Conservation (phyloP, 2,888 invertebrate species). For the Dysmachus trigonus region DNA sequence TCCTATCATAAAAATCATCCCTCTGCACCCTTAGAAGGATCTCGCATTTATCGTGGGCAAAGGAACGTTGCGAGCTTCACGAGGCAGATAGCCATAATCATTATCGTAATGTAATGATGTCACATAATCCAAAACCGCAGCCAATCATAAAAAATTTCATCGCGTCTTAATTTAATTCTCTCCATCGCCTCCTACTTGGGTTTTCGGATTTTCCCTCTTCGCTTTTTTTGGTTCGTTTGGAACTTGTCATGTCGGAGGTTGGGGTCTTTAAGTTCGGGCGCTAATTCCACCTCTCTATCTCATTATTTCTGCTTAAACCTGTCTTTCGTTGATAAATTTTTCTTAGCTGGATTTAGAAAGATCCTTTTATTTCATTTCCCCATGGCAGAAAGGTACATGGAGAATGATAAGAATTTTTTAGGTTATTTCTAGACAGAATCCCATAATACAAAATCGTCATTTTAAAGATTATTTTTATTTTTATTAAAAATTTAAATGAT, state of each 20-base stretch:
- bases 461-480: not conserved
- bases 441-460: not conserved
- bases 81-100: slow-evolving; percentile 44
- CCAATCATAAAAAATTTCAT: slow-evolving; percentile 48
- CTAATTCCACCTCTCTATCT: slow-evolving; percentile 48
- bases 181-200: slow-evolving; percentile 29
- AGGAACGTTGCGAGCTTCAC: not conserved
- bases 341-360: slow-evolving; percentile 48
- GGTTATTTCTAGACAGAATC: slow-evolving; percentile 32
- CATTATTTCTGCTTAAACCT: slow-evolving; percentile 51
- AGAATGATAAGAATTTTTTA: slow-evolving; percentile 47
- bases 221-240: slow-evolving; percentile 29
- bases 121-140: slow-evolving; percentile 50
- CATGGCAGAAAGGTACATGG: slow-evolving; percentile 41
- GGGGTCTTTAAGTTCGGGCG: slow-evolving; percentile 37
- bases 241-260: slow-evolving; percentile 19
- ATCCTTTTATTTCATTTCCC: slow-evolving; percentile 46
- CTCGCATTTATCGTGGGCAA: not conserved
- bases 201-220: slow-evolving; percentile 22
- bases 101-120: slow-evolving; percentile 49
- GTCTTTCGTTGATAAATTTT: slow-evolving; percentile 50
- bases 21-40: not conserved
- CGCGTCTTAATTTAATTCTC: slow-evolving; percentile 49
- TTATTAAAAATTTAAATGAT: not conserved
- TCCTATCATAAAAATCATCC: slow-evolving; percentile 40